Conservation (phyloP, 2,888 invertebrate species). For the Lycocerus yunnanus region DNA sequence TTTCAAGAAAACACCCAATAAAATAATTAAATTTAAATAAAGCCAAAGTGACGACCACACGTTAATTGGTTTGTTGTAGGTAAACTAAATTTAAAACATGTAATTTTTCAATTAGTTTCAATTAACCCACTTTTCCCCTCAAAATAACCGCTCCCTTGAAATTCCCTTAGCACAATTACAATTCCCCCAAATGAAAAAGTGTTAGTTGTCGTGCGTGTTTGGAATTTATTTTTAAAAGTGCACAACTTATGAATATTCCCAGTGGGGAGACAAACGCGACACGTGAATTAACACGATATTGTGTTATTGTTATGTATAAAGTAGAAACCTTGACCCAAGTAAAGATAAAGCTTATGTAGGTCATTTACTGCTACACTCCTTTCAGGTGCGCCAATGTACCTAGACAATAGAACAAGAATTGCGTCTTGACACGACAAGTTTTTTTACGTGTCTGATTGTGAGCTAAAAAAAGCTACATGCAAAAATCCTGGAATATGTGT, state of each 20-base stretch:
- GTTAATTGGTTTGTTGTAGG: neutral
- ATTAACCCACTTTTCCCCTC: neutral
- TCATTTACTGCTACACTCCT: constrained; percentile 31
- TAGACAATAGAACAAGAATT: constrained; percentile 9
- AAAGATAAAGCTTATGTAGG: constrained; percentile 30
- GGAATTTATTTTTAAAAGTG: neutral
- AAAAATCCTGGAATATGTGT: neutral
- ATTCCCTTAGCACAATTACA: neutral
- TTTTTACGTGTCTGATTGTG: neutral
- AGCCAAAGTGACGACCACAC: neutral
- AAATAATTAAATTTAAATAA: neutral
- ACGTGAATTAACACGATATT: neutral
- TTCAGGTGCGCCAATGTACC: constrained; percentile 28
- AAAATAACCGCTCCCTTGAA: neutral
- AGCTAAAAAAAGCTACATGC: neutral
- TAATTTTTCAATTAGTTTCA: neutral
- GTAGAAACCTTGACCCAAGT: constrained; percentile 33
- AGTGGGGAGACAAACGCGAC: neutral
- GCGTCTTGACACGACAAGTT: neutral
- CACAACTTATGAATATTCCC: neutral
- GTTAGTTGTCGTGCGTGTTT: neutral
- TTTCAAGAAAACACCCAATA: neutral
- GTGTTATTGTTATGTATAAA: neutral
- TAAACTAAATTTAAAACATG: neutral
- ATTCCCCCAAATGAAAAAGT: neutral